Evolutionary conservation across 2,797 vertebrate genomes (phyloP).

Genomic region (Lithobates sylvaticus): DNA sequence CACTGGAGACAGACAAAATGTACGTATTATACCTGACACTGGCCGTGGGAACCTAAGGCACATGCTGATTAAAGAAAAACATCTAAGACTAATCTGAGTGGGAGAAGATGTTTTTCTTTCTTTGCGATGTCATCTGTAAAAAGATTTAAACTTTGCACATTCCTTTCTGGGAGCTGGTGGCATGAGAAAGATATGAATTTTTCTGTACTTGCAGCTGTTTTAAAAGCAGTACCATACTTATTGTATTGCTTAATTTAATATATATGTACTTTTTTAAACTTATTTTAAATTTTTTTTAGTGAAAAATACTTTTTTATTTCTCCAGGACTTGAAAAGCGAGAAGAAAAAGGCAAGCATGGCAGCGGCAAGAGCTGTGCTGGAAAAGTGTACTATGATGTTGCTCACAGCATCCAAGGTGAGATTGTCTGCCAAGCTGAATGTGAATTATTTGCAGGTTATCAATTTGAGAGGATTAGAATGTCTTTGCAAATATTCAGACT

Average conservation of each 20-base stretch:
- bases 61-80: conserved; percentile 3
- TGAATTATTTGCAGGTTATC: neutral
- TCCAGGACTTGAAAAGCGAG: conserved; percentile 96
- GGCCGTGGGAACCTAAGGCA: neutral
- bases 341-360: conserved; percentile 98
- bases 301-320: neutral
- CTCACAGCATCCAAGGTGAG: conserved; percentile 97
- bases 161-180: neutral
- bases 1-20: conserved; percentile 97
- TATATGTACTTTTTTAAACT: neutral
- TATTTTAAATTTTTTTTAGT: neutral
- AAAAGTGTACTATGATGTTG: conserved; percentile 99
- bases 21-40: conserved; percentile 73
- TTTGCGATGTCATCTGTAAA: neutral
- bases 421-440: too few relatives aligned
- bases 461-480: neutral
- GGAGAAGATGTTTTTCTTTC: neutral
- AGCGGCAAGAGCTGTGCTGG: conserved; percentile 92
- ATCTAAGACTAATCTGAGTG: conserved; percentile 21
- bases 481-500: neutral
- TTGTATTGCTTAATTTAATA: neutral
- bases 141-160: conserved; percentile 7
- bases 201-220: neutral
- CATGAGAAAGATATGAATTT: neutral
- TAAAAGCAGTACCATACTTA: neutral